These are phyloP conservation scores for Monochamus alternatus DNA, from an alignment of 2,888 invertebrate genomes.

Conservation along the genomic window DNA sequence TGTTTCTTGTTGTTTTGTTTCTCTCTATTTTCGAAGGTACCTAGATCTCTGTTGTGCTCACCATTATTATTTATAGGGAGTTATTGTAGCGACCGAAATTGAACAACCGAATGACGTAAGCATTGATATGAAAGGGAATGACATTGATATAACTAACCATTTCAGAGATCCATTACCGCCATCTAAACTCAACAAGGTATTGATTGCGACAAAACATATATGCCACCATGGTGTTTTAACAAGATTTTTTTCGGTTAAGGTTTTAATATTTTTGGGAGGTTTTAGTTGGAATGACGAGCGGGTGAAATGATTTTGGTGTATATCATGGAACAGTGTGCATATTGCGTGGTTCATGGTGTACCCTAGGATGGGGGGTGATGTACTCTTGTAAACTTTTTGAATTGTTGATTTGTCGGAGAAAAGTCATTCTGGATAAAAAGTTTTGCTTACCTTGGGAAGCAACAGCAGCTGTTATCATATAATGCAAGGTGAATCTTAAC, in stretches of 20 bases:
- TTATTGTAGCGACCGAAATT: slow-evolving; percentile 65
- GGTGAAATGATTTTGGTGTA: neutral
- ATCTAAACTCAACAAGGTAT: slow-evolving; percentile 62
- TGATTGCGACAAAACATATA: slow-evolving; percentile 22
- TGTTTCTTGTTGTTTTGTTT: neutral
- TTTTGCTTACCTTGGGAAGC: no score
- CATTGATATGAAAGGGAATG: slow-evolving; percentile 67
- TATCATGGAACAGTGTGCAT: no score
- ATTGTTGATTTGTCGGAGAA: no score
- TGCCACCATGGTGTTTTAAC: neutral
- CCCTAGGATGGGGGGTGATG: no score
- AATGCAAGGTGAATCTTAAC: no score
- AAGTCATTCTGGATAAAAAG: no score
- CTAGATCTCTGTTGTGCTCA: slow-evolving; percentile 37
- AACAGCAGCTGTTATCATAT: no score
- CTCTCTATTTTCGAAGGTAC: slow-evolving; percentile 2
- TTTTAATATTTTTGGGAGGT: neutral
- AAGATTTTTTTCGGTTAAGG: slow-evolving; percentile 14
- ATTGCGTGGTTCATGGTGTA: no score
- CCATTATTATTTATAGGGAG: slow-evolving; percentile 67
- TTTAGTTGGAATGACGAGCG: neutral
- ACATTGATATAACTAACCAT: slow-evolving; percentile 61
- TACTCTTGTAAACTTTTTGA: no score
- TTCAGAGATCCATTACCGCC: slow-evolving; percentile 59
- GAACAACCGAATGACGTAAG: slow-evolving; percentile 66